phyloP scores from a whole-genome alignment of 2,888 invertebrate genomes.

The Heliconius erato region DNA sequence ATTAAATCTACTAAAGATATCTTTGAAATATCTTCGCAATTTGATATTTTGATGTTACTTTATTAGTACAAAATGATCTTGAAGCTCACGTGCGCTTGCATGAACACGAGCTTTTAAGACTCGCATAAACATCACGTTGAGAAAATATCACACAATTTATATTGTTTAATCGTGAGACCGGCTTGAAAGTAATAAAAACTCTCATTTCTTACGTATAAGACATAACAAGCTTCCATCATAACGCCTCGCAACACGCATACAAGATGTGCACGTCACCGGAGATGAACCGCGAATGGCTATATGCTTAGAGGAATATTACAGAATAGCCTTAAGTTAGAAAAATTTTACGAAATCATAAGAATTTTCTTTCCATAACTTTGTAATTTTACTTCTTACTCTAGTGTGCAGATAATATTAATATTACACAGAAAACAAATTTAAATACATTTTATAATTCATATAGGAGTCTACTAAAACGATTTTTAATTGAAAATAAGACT shows the following conservation, averaged over 20 bases:
- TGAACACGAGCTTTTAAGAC: constrained; percentile 40
- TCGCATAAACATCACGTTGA: constrained; percentile 41
- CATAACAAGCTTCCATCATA: constrained; percentile 48
- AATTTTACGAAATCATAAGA: background rate
- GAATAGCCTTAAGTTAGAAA: too few species aligned
- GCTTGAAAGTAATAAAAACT: constrained; percentile 50
- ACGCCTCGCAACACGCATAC: constrained; percentile 28
- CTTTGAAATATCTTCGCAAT: too few species aligned
- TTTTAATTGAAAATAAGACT: too few species aligned
- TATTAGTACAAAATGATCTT: constrained; percentile 31
- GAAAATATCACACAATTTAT: constrained; percentile 48
- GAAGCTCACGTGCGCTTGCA: constrained; percentile 33
- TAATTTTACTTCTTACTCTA: too few species aligned
- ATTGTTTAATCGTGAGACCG: constrained; percentile 48
- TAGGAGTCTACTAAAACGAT: too few species aligned
- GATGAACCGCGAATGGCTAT: too few species aligned
- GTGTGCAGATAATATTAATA: too few species aligned
- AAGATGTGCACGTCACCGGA: too few species aligned
- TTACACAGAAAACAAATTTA: too few species aligned
- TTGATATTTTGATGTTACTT: constrained; percentile 31
- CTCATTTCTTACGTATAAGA: constrained; percentile 49
- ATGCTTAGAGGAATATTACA: too few species aligned
- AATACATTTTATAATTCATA: too few species aligned
- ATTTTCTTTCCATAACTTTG: background rate
- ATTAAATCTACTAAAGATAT: background rate